These are phyloP conservation scores for Ciconia boyciana DNA, from an alignment of 2,113 vertebrate genomes.

Conservation along the genomic window DNA sequence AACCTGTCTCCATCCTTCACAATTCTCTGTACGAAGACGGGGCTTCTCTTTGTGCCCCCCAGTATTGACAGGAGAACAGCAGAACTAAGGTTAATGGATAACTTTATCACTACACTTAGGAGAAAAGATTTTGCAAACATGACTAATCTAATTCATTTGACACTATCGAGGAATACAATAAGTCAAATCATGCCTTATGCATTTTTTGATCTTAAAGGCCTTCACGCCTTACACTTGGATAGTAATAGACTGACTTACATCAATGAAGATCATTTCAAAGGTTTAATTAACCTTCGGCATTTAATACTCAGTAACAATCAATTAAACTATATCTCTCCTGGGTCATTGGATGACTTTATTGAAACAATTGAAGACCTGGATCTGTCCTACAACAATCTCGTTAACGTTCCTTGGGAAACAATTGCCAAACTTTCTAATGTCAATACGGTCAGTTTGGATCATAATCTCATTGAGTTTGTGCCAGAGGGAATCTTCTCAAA, in stretches of 20 bases:
- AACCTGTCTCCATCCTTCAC: constrained; percentile 89
- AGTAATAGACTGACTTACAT: constrained; percentile 88
- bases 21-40: constrained; percentile 92
- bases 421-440: constrained; percentile 86
- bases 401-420: constrained; percentile 86
- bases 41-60: constrained; percentile 91
- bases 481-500: constrained; percentile 93
- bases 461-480: constrained; percentile 92
- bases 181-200: constrained; percentile 90
- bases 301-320: constrained; percentile 94
- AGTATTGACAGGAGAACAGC: constrained; percentile 89
- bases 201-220: constrained; percentile 87
- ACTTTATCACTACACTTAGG: constrained; percentile 89
- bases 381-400: constrained; percentile 94
- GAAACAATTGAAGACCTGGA: constrained; percentile 91
- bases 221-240: constrained; percentile 90
- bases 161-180: constrained; percentile 90
- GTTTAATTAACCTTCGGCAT: constrained; percentile 87
- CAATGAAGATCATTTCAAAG: constrained; percentile 86
- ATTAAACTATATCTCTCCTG: constrained; percentile 82
- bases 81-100: constrained; percentile 90
- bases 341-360: constrained; percentile 87
- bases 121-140: constrained; percentile 91
- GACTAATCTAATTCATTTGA: constrained; percentile 90
- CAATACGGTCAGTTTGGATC: constrained; percentile 92